Evolutionary conservation across 2,888 invertebrate genomes (phyloP), one percentile per base, ranked within the genome.

Genomic region (Cantharis lateralis): DNA sequence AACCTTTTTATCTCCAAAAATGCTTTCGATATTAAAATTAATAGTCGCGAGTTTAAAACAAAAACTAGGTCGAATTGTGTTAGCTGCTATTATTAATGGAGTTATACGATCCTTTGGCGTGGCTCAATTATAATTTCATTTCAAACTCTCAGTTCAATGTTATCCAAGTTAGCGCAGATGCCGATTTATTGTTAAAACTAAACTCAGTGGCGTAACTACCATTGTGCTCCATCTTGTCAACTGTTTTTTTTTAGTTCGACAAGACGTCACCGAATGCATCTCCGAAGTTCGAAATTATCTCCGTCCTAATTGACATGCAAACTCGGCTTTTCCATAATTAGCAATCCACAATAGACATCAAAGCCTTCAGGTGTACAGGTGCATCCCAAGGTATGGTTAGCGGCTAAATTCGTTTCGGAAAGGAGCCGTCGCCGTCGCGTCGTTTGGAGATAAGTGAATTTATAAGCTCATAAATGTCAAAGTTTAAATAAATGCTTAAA

Each of bases 1-100:
- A 74, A 77, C 71, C 70, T 64, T 71, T 62, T 73, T 74, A 77
- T 62, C 70, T 62, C 13, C 48, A 48, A 48, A 48, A 48, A 48
- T 48, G 48, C 7, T 48, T 48, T n/a, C 48, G 13, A 48, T 48
- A 48, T 48, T 48, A n/a, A 48, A 48, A 48, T 48, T 48, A 48
- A 48, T 48, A n/a, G 1, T n/a, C n/a, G 48, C 24, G 24, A 24
- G 24, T 24, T 48, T 1, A 0, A 48, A n/a, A n/a, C 48, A 48
- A 48, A 48, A 48, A 48, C n/a, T 48, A 48, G 48, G 48, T 48
- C 48, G 48, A n/a, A 48, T 32, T 13, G 13, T 32, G 32, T 32
- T 32, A 5, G 32, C n/a, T 32, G 32, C 32, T 3, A 32, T 48
- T 48, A n/a, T 48, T 48, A 48, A 48, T 48, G 48, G n/a, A 48